Percentiles rank a stretch among this genome's conserved stretches.
Evolutionary conservation across 64 coral and sea anemone genomes (phyloP).

Genomic region (Pocillopora damicornis): DNA sequence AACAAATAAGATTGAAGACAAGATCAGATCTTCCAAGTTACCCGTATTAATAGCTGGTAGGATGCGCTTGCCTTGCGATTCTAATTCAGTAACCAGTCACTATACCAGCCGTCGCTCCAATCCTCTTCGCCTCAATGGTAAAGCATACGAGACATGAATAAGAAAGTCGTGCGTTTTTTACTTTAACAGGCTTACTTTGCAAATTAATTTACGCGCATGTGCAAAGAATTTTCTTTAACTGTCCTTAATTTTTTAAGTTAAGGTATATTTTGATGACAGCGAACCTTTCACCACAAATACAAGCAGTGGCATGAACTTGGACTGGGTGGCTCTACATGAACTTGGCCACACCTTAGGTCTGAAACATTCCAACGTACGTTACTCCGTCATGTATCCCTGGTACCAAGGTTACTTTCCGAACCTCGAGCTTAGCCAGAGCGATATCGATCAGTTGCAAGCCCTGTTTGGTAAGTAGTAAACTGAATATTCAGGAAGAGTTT

Average conservation of each 20-base stretch:
- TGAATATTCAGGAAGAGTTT: background rate
- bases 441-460: constrained; percentile 44
- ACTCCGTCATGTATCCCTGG: constrained; percentile 64
- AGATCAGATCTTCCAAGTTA: too few relatives aligned
- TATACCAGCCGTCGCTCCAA: too few relatives aligned
- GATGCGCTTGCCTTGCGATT: too few relatives aligned
- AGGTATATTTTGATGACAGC: constrained; percentile 60
- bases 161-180: too few relatives aligned
- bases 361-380: constrained; percentile 46
- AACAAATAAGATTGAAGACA: background rate
- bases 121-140: too few relatives aligned
- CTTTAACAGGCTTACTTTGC: background rate
- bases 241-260: background rate
- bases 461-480: constrained; percentile 43
- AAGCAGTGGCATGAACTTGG: constrained; percentile 31
- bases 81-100: too few relatives aligned
- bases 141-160: too few relatives aligned
- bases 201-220: background rate
- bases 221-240: background rate
- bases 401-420: constrained; percentile 60
- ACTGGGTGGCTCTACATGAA: constrained; percentile 63
- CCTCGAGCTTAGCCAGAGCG: constrained; percentile 26
- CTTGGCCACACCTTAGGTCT: constrained; percentile 44
- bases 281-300: constrained; percentile 39
- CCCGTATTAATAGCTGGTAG: too few relatives aligned